Conservation (phyloP, 2,113 vertebrate genomes). For the Haemorhous mexicanus region DNA sequence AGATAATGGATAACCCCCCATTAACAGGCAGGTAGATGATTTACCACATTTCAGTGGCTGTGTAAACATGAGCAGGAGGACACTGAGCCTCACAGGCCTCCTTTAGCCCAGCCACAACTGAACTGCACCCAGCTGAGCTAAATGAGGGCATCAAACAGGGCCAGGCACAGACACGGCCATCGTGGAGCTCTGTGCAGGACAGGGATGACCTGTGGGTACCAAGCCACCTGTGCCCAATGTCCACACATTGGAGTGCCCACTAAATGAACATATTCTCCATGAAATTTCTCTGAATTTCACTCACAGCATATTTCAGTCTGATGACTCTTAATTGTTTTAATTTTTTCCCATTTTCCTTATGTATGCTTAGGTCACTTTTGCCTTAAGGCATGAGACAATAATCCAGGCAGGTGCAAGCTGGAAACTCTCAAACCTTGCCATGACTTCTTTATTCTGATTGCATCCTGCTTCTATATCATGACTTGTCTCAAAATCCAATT, state of each 20-base stretch:
- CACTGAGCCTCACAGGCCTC: neutral
- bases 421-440: neutral
- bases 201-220: neutral
- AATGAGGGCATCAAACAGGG: neutral
- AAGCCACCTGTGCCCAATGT: neutral
- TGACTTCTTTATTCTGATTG: neutral
- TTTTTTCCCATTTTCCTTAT: neutral
- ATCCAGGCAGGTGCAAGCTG: neutral
- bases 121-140: constrained; percentile 58
- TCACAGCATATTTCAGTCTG: neutral
- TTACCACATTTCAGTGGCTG: constrained; percentile 54
- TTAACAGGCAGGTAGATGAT: constrained; percentile 65
- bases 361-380: neutral
- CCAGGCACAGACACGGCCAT: neutral
- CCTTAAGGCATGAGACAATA: neutral
- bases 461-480: neutral
- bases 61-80: constrained; percentile 49
- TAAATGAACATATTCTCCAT: neutral
- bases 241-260: neutral
- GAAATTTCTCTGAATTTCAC: neutral
- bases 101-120: neutral
- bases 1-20: constrained; percentile 24
- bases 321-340: neutral
- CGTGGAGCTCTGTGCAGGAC: neutral
- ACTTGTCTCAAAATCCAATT: neutral